These are phyloP conservation scores for Drosophila serrata DNA, from an alignment of 1,140 invertebrate genomes.

Conservation along the genomic window DNA sequence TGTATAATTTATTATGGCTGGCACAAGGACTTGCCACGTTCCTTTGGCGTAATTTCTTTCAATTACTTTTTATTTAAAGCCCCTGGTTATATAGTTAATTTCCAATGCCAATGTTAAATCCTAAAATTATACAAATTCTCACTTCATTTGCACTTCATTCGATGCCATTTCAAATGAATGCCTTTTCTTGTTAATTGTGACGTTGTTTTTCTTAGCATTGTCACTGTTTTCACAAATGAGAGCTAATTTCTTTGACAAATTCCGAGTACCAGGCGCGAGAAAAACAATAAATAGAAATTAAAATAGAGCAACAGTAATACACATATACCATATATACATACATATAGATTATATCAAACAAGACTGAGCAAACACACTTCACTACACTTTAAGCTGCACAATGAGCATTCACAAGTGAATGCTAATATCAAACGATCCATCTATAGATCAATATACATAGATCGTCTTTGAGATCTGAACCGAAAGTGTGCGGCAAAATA, in stretches of 20 bases:
- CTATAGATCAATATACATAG: background rate
- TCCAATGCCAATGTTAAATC: background rate
- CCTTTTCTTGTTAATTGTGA: constrained; percentile 34
- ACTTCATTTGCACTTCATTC: background rate
- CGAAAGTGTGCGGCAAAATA: constrained; percentile 3
- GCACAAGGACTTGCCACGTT: background rate
- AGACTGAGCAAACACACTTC: constrained; percentile 39
- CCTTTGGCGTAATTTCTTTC: too few relatives aligned
- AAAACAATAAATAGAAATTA: constrained; percentile 45
- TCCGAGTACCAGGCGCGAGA: constrained; percentile 44
- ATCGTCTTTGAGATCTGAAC: background rate
- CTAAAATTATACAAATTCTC: background rate
- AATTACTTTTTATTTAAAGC: too few relatives aligned
- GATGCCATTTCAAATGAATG: background rate
- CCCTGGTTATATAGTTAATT: background rate
- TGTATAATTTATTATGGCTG: background rate
- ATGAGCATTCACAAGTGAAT: constrained; percentile 55
- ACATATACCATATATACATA: background rate
- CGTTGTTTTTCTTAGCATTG: constrained; percentile 14
- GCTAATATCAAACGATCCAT: constrained; percentile 45
- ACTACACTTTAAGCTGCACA: constrained; percentile 13
- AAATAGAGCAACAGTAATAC: constrained; percentile 33
- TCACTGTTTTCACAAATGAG: constrained; percentile 33
- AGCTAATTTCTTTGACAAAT: constrained; percentile 54
- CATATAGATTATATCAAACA: constrained; percentile 17